These are phyloP conservation scores for Pangasius mekongensis DNA, from an alignment of 2,797 vertebrate genomes.

Conservation along the genomic window DNA sequence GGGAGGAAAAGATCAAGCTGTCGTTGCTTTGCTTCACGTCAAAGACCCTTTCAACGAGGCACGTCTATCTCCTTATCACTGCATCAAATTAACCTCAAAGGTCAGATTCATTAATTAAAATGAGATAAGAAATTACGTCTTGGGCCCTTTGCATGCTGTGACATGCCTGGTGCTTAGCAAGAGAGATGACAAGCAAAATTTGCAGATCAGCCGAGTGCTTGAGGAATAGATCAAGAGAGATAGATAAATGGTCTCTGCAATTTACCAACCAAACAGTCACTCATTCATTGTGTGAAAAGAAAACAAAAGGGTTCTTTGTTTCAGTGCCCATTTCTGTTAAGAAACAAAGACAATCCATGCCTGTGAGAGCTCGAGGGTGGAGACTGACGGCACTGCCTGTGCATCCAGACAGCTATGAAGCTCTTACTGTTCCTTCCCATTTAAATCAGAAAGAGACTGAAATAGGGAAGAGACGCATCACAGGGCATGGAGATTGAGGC, in stretches of 20 bases:
- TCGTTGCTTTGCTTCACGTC: conserved; percentile 44
- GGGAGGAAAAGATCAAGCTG: conserved; percentile 43
- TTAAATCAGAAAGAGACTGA: conserved; percentile 32
- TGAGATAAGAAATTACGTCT: conserved; percentile 62
- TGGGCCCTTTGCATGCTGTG: conserved; percentile 42
- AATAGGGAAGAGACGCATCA: conserved; percentile 11
- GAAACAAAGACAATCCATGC: background rate
- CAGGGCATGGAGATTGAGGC: conserved; percentile 11
- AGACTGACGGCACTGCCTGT: conserved; percentile 52
- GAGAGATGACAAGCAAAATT: conserved; percentile 47
- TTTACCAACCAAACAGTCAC: conserved; percentile 54
- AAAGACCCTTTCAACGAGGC: conserved; percentile 34
- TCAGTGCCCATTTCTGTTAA: background rate
- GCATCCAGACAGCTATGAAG: conserved; percentile 38
- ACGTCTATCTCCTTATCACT: conserved; percentile 49
- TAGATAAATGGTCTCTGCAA: conserved; percentile 32
- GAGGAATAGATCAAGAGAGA: conserved; percentile 1
- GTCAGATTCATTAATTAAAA: conserved; percentile 66
- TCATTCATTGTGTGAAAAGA: conserved; percentile 51
- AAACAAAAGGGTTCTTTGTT: conserved; percentile 6
- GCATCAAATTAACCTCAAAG: conserved; percentile 62
- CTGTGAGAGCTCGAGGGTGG: background rate
- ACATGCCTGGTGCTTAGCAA: conserved; percentile 45
- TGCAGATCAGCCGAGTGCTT: conserved; percentile 45
- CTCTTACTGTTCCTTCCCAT: conserved; percentile 40